A percentile compares a stretch with the other conserved stretches of the same genome.
Conservation (phyloP, 2,888 invertebrate genomes). For the Megalurothrips usitatus region DNA sequence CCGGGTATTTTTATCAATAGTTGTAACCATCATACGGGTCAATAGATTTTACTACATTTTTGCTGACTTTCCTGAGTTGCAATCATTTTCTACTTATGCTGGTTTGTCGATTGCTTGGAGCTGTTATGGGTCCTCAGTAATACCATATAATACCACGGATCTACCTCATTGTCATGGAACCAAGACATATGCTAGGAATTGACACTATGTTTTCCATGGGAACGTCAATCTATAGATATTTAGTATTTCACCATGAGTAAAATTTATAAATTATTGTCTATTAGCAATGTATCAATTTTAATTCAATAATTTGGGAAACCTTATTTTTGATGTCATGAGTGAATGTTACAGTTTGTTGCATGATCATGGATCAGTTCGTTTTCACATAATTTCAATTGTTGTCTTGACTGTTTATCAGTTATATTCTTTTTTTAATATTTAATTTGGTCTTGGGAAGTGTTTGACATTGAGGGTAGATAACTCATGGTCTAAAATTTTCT, state of each 20-base stretch:
- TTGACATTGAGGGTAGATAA: too few species aligned
- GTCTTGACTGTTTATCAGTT: neutral
- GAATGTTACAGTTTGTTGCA: neutral
- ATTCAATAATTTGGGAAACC: neutral
- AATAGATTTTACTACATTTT: constrained; percentile 23
- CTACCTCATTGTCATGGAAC: constrained; percentile 22
- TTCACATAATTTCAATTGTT: neutral
- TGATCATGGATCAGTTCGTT: neutral
- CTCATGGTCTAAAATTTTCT: too few species aligned
- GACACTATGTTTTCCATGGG: neutral
- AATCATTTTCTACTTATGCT: constrained; percentile 20
- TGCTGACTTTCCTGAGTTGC: neutral
- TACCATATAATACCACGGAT: neutral
- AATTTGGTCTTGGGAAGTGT: neutral
- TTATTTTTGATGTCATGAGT: constrained; percentile 20
- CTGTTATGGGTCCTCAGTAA: neutral
- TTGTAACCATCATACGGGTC: constrained; percentile 22
- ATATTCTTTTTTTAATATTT: neutral
- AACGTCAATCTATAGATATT: neutral
- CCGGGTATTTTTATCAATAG: constrained; percentile 26
- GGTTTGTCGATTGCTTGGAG: constrained; percentile 19
- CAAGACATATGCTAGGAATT: constrained; percentile 2
- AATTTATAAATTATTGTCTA: constrained; percentile 1
- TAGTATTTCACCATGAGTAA: neutral
- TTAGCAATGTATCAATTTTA: neutral